Evolutionary conservation across 2,888 invertebrate genomes (phyloP), one percentile per base, ranked within the genome.

Genomic region (Siphonodentalium dalli): DNA sequence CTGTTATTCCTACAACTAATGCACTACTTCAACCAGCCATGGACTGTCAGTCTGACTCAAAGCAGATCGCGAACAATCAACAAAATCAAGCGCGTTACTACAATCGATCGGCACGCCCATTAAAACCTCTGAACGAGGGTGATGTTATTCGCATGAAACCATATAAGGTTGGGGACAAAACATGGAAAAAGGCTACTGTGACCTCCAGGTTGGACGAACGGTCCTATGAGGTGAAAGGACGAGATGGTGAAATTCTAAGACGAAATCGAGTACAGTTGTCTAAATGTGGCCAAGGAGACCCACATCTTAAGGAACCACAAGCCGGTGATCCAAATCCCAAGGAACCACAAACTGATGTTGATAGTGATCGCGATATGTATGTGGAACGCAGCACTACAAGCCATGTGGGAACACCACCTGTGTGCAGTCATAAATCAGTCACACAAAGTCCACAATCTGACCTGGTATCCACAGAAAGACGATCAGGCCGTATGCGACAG

Each of bases 1-100:
- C n/a, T n/a, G n/a, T 43, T n/a, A n/a, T 43, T n/a, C 43, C 29
- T 13, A 43, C 40, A 5, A 40, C 7, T n/a, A 24, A n/a, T 40
- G 7, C 20, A 23, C 20, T 40, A 18, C 24, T 40, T 5, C n/a
- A 24, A 7, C 40, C 40, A n/a, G n/a, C 21, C 21, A 18, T 18
- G 21, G 18, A 15, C 6, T 20, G 18, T 8, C 21, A 40, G n/a
- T n/a, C n/a, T 18, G 24, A 24, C n/a, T 9, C 24, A 5, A 5
- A 20, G 24, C 21, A 40, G n/a, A 6, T 20, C 23, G 8, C n/a
- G 21, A n/a, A 18, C 23, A 40, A 40, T 23, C 20, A 40, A 18
- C n/a, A 24, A 8, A 6, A 20, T 5, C 40, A 40, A 24, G 40
- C 40, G n/a, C 23, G n/a, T 8, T 34, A 45, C 24, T 45, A 28